phyloP scores from a whole-genome alignment of 2,888 invertebrate species.

The Macrophya annulata region DNA sequence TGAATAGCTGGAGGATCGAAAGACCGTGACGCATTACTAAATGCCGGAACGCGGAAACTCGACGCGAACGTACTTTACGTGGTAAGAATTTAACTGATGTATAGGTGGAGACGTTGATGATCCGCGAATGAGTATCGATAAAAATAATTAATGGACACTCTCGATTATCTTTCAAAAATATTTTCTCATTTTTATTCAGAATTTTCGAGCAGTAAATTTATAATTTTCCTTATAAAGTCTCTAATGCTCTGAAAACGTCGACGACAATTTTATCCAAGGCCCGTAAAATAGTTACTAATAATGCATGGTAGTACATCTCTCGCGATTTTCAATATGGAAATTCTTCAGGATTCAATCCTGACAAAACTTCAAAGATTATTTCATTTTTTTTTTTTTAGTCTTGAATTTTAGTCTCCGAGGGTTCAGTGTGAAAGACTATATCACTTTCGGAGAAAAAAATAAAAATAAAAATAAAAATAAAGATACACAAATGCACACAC shows the following conservation, averaged over 20 bases:
- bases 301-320: neutral
- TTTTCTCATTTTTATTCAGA: neutral
- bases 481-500: too few species aligned
- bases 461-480: neutral
- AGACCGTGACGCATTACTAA: neutral
- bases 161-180: neutral
- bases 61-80: constrained; percentile 8
- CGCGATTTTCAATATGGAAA: neutral
- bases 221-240: neutral
- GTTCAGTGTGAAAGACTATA: neutral
- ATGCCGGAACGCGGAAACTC: neutral
- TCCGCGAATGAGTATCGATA: neutral
- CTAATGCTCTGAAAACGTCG: neutral
- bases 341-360: neutral
- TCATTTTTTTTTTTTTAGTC: neutral
- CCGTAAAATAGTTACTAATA: neutral
- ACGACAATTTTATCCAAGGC: neutral
- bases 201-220: neutral
- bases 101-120: neutral
- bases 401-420: neutral
- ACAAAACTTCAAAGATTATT: neutral
- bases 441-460: neutral
- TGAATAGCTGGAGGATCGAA: neutral
- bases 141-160: neutral
- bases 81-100: neutral